These are phyloP conservation scores for Maniola jurtina DNA, from an alignment of 1,140 invertebrate genomes.

Conservation along the genomic window DNA sequence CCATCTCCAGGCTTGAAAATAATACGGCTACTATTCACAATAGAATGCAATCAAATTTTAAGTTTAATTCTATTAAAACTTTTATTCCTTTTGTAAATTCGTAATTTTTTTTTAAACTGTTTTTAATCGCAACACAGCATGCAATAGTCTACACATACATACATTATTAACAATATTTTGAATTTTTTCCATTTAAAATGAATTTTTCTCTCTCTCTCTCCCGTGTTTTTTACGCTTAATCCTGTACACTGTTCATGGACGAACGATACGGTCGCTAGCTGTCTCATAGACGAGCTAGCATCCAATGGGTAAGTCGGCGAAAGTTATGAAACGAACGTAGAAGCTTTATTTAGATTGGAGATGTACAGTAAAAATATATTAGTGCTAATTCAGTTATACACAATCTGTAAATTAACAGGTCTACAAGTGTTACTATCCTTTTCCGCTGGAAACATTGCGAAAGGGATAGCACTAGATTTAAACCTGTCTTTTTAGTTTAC, in stretches of 20 bases:
- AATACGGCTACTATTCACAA: constrained; percentile 6
- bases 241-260: constrained; percentile 71
- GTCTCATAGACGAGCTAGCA: constrained; percentile 91
- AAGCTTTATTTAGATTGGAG: constrained; percentile 45
- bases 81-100: neutral
- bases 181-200: constrained; percentile 62
- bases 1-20: neutral
- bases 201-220: constrained; percentile 81
- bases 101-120: neutral
- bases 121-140: constrained; percentile 59
- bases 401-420: no score
- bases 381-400: no score
- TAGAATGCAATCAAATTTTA: neutral
- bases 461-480: no score
- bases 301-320: constrained; percentile 86
- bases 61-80: neutral
- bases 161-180: constrained; percentile 36
- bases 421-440: no score
- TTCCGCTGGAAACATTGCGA: no score
- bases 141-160: constrained; percentile 49
- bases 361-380: constrained; percentile 15
- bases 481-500: no score
- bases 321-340: constrained; percentile 39
- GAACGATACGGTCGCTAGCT: constrained; percentile 82
- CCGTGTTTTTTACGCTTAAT: constrained; percentile 81